Evolutionary conservation across 2,888 invertebrate species (phyloP).

Genomic region (Polydrusus cervinus): DNA sequence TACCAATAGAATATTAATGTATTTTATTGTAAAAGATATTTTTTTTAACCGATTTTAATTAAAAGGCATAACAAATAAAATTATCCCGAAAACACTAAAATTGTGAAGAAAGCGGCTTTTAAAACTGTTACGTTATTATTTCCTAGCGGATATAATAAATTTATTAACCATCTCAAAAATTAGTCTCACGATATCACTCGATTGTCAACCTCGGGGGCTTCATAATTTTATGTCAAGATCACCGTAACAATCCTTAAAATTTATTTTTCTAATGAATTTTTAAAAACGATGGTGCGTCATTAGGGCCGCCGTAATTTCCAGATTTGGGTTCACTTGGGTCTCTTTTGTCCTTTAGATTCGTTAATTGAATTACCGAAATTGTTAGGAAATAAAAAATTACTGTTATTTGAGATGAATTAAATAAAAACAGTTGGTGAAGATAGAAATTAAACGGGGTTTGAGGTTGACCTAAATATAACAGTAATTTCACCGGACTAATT

Average conservation of each 20-base stretch:
- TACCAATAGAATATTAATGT: no score
- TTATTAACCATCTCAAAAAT: neutral
- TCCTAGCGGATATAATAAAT: conserved; percentile 5
- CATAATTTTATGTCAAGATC: conserved; percentile 35
- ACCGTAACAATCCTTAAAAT: conserved; percentile 34
- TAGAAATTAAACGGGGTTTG: conserved; percentile 1
- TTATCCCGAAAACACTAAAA: no score
- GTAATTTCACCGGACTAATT: neutral
- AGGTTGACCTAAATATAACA: conserved; percentile 11
- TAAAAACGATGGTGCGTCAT: conserved; percentile 45
- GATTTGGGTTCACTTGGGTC: conserved; percentile 6
- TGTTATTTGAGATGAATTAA: conserved; percentile 34
- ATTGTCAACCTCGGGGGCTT: conserved; percentile 42
- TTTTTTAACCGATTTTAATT: no score
- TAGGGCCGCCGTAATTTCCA: conserved; percentile 36
- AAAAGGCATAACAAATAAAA: no score
- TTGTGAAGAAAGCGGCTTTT: no score
- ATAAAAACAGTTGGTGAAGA: conserved; percentile 11
- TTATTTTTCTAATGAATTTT: conserved; percentile 49
- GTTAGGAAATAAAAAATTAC: conserved; percentile 44
- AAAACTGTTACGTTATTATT: neutral
- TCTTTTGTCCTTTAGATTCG: conserved; percentile 32
- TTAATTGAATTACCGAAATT: conserved; percentile 49
- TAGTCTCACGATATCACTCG: conserved; percentile 34
- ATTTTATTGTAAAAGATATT: no score